A percentile compares a stretch with the other conserved stretches of the same genome.
Conservation (phyloP, 1,140 invertebrate genomes). For the Drosophila sulfurigaster region DNA sequence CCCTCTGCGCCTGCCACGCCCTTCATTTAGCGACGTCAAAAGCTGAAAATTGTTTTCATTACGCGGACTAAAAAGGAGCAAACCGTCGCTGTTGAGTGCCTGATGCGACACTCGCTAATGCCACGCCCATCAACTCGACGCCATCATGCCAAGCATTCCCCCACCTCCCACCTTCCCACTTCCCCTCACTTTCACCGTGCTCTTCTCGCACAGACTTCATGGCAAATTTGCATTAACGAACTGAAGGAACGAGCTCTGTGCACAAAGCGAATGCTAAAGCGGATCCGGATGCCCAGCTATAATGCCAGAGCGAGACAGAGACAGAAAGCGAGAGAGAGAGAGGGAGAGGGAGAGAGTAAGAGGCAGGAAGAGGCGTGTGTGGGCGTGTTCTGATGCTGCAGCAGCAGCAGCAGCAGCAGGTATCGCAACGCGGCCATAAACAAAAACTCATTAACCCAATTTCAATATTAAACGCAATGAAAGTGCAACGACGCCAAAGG, state of each 20-base stretch:
- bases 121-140: slow-evolving; percentile 23
- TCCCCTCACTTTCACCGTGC: no score
- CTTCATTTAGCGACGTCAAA: slow-evolving; percentile 24
- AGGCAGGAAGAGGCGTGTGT: not conserved
- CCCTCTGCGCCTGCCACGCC: not conserved
- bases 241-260: slow-evolving; percentile 12
- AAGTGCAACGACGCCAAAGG: slow-evolving; percentile 62
- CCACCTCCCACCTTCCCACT: not conserved
- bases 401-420: slow-evolving; percentile 1
- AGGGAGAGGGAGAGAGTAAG: not conserved
- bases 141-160: not conserved
- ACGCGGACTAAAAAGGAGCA: slow-evolving; percentile 31
- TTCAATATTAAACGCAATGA: slow-evolving; percentile 74
- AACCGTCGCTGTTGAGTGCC: slow-evolving; percentile 23
- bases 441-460: slow-evolving; percentile 82
- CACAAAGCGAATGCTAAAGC: slow-evolving; percentile 41
- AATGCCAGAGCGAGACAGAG: slow-evolving; percentile 3
- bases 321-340: not conserved
- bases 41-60: slow-evolving; percentile 66
- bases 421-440: slow-evolving; percentile 58
- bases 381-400: slow-evolving; percentile 2
- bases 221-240: slow-evolving; percentile 70
- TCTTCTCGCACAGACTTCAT: slow-evolving; percentile 3
- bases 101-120: slow-evolving; percentile 27
- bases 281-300: slow-evolving; percentile 24